Percentiles rank a stretch among this genome's conserved stretches.
These are phyloP conservation scores for Pogonomyrmex barbatus DNA, from an alignment of 1,140 invertebrate genomes.

Conservation along the genomic window DNA sequence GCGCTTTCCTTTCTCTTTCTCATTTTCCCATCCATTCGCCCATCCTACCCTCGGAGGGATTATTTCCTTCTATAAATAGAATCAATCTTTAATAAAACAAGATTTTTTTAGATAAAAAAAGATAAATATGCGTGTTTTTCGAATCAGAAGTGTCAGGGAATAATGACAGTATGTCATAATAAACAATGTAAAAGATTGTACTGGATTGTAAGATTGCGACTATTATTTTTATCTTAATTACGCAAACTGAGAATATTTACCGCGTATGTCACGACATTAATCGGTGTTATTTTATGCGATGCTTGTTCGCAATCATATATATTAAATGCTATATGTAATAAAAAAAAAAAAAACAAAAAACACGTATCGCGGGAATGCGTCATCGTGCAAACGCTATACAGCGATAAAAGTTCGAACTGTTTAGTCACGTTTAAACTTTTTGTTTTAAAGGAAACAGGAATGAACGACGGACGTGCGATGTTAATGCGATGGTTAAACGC, in stretches of 20 bases:
- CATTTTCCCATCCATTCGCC: not conserved
- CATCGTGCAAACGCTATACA: conserved; percentile 6
- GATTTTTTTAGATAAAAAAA: not conserved
- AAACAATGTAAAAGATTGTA: not conserved
- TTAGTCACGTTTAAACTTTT: conserved; percentile 19
- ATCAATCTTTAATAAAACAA: not conserved
- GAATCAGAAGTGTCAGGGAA: not conserved
- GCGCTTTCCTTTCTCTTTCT: conserved; percentile 72
- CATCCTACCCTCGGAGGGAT: not conserved
- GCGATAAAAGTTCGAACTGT: not conserved
- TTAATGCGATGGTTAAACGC: not conserved
- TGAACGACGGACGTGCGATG: not conserved
- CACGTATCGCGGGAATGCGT: conserved; percentile 39
- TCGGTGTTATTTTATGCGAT: conserved; percentile 1
- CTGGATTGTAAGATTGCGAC: conserved; percentile 3
- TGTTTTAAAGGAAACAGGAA: not conserved
- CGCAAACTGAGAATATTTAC: not conserved
- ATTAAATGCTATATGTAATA: not conserved
- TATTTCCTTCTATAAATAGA: not conserved
- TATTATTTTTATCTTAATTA: conserved; percentile 16
- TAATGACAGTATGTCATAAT: not conserved
- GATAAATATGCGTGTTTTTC: not conserved
- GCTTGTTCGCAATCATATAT: conserved; percentile 29
- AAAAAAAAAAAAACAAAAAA: not conserved
- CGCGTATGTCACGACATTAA: not conserved